Evolutionary conservation across 2,888 invertebrate species (phyloP).

Genomic region (Griposia aprilina): DNA sequence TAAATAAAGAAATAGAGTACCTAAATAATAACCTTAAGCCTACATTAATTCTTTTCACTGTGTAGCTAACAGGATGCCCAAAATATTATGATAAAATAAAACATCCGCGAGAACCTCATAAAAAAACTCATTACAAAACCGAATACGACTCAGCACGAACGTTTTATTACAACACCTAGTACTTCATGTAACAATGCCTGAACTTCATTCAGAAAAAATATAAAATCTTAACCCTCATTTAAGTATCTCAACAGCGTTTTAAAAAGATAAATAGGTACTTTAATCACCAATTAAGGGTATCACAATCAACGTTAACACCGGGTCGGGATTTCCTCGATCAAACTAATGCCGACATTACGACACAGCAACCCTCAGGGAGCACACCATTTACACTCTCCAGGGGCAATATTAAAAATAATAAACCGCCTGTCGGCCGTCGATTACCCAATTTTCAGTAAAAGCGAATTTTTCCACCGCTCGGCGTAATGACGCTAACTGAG

Average conservation of each 20-base stretch:
- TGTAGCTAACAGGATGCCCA: not conserved
- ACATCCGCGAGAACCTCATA: constrained; percentile 20
- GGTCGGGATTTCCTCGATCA: constrained; percentile 69
- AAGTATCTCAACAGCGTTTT: constrained; percentile 49
- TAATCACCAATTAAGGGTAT: constrained; percentile 62
- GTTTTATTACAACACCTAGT: constrained; percentile 31
- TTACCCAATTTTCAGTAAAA: constrained; percentile 85
- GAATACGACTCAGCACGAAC: constrained; percentile 15
- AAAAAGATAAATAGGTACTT: constrained; percentile 60
- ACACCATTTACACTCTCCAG: constrained; percentile 70
- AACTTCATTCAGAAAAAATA: constrained; percentile 47
- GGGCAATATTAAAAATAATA: constrained; percentile 81
- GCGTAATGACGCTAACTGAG: constrained; percentile 72
- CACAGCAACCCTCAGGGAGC: constrained; percentile 59
- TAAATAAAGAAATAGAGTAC: not conserved
- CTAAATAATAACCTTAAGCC: not conserved
- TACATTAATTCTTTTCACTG: not conserved
- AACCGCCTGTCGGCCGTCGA: constrained; percentile 79
- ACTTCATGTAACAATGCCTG: constrained; percentile 44
- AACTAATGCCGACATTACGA: constrained; percentile 69
- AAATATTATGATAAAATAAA: constrained; percentile 34
- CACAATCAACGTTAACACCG: constrained; percentile 64
- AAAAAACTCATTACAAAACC: constrained; percentile 37
- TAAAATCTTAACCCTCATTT: constrained; percentile 41
- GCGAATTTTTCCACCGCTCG: constrained; percentile 72